phyloP scores from a whole-genome alignment of 2,113 vertebrate species.

The Plestiodon gilberti region DNA sequence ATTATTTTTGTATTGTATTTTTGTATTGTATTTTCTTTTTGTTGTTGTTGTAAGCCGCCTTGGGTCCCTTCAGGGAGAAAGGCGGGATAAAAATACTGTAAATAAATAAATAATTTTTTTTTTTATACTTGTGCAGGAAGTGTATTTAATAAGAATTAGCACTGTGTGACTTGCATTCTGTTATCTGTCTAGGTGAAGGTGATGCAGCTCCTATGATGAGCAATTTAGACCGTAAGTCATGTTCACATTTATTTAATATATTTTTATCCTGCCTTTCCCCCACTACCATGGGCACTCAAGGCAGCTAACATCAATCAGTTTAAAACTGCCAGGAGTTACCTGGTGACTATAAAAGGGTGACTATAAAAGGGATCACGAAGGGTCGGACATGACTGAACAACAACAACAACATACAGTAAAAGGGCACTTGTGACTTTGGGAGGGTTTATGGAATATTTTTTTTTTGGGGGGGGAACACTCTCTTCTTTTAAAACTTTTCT shows the following conservation, averaged over 20 bases:
- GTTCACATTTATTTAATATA: slow-evolving; percentile 8
- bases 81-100: too few relatives aligned
- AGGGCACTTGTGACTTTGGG: not conserved
- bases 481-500: not conserved
- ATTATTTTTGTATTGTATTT: too few relatives aligned
- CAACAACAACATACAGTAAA: too few relatives aligned
- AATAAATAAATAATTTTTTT: too few relatives aligned
- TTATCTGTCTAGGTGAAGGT: slow-evolving; percentile 77
- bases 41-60: too few relatives aligned
- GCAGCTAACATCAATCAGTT: not conserved
- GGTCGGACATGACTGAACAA: too few relatives aligned
- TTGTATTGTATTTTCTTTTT: too few relatives aligned
- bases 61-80: too few relatives aligned
- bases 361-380: too few relatives aligned
- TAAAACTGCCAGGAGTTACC: not conserved
- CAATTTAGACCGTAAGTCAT: slow-evolving; percentile 77
- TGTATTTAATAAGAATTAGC: not conserved
- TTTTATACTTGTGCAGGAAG: not conserved
- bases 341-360: not conserved
- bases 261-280: not conserved
- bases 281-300: too few relatives aligned
- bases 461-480: too few relatives aligned
- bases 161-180: not conserved
- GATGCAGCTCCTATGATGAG: slow-evolving; percentile 76
- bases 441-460: not conserved